Conservation (phyloP, 2,113 vertebrate species). For the Nycticebus coucang region DNA sequence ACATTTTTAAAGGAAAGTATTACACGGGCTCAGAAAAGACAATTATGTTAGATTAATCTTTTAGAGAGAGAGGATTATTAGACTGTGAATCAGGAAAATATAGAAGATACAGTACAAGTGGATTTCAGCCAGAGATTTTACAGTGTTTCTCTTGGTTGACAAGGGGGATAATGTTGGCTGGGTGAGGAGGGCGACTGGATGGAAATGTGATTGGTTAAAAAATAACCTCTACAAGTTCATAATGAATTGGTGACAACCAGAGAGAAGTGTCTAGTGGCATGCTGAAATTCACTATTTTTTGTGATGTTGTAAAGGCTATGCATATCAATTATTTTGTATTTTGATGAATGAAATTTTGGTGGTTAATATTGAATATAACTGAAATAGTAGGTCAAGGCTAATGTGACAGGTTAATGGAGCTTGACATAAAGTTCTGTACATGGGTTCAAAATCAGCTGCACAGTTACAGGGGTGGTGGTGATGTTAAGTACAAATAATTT, state of each 20-base stretch:
- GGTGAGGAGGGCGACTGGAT: background rate
- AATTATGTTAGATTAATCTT: background rate
- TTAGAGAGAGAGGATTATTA: background rate
- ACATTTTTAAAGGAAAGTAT: constrained; percentile 49
- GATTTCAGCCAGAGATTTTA: constrained; percentile 39
- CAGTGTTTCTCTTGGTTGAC: background rate
- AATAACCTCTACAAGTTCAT: constrained; percentile 16
- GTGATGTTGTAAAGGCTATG: background rate
- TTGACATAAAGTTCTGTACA: background rate
- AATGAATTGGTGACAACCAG: background rate
- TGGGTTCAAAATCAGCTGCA: background rate
- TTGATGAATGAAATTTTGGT: constrained; percentile 12
- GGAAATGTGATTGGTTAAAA: constrained; percentile 18
- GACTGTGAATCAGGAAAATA: background rate
- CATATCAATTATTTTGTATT: background rate
- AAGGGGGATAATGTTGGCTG: background rate
- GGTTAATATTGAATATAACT: constrained; percentile 3
- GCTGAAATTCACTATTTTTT: background rate
- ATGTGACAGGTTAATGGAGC: background rate
- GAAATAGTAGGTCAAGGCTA: background rate
- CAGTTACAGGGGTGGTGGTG: background rate
- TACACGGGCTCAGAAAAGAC: background rate
- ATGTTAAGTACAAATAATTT: background rate
- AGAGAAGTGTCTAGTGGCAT: constrained; percentile 8
- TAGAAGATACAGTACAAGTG: background rate